These are phyloP conservation scores for Drosophila emarginata DNA, from an alignment of 2,888 invertebrate genomes.

Conservation along the genomic window DNA sequence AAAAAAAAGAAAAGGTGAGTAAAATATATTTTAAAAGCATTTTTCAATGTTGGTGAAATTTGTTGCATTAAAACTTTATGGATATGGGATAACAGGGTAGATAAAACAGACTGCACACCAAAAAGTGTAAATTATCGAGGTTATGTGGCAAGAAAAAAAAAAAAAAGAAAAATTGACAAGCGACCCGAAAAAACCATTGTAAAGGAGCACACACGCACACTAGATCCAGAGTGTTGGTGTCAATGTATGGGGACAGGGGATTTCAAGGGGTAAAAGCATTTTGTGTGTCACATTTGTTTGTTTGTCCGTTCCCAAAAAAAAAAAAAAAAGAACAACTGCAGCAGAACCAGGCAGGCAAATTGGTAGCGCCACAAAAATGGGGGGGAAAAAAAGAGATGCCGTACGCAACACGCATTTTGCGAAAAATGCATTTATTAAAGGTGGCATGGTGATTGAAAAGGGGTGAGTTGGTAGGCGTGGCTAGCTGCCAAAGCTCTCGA, in stretches of 20 bases:
- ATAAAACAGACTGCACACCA: background rate
- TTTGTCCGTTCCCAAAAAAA: constrained; percentile 39
- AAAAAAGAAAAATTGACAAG: constrained; percentile 44
- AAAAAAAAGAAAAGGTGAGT: constrained; percentile 34
- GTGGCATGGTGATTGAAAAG: background rate
- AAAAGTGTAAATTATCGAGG: constrained; percentile 64
- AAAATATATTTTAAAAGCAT: constrained; percentile 54
- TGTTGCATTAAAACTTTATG: background rate
- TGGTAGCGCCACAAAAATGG: constrained; percentile 59
- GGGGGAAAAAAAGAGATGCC: constrained; percentile 25
- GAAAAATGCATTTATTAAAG: constrained; percentile 65
- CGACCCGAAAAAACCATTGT: constrained; percentile 16
- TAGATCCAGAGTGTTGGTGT: background rate
- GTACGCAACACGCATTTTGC: constrained; percentile 74
- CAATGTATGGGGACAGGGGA: background rate
- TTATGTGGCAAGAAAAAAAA: constrained; percentile 49
- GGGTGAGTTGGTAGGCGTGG: background rate
- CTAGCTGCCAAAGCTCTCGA: background rate
- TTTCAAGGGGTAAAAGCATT: constrained; percentile 35
- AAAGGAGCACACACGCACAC: constrained; percentile 16
- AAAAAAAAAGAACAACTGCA: too few relatives aligned
- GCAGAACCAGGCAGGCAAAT: constrained; percentile 50
- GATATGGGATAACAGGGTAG: background rate
- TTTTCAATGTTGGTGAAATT: constrained; percentile 38
- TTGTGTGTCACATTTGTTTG: constrained; percentile 64